Conservation (phyloP, 2,888 invertebrate species). For the Brachypalpus laphriformis region DNA sequence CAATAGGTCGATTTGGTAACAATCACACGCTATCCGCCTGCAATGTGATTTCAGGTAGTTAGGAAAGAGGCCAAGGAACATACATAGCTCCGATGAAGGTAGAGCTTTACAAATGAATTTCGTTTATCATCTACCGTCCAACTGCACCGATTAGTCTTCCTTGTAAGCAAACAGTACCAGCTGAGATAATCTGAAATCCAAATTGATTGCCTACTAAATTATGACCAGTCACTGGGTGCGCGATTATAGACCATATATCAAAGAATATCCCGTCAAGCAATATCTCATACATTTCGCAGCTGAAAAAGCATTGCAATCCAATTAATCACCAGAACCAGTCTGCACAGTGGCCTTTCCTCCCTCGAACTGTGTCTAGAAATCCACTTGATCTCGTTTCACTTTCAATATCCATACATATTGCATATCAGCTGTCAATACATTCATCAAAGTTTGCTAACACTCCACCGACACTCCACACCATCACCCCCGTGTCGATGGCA, state of each 20-base stretch:
- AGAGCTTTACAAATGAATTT: too few species aligned
- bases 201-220: slow-evolving; percentile 4
- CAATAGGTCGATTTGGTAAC: too few species aligned
- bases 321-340: slow-evolving; percentile 7
- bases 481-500: slow-evolving; percentile 14
- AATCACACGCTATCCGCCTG: too few species aligned
- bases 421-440: slow-evolving; percentile 64
- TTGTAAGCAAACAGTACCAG: too few species aligned
- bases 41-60: too few species aligned
- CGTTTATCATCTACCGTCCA: too few species aligned
- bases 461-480: too few species aligned
- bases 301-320: slow-evolving; percentile 15
- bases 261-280: background rate
- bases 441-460: slow-evolving; percentile 50
- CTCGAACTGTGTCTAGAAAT: background rate
- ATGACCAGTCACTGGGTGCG: background rate
- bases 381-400: slow-evolving; percentile 37
- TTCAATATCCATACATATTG: slow-evolving; percentile 52
- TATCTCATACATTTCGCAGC: background rate
- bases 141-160: too few species aligned
- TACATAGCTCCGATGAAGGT: too few species aligned
- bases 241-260: background rate
- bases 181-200: too few species aligned
- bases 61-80: too few species aligned
- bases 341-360: background rate